These are phyloP conservation scores for Nansenia antarctica DNA, from an alignment of 2,113 vertebrate species.

Conservation along the genomic window DNA sequence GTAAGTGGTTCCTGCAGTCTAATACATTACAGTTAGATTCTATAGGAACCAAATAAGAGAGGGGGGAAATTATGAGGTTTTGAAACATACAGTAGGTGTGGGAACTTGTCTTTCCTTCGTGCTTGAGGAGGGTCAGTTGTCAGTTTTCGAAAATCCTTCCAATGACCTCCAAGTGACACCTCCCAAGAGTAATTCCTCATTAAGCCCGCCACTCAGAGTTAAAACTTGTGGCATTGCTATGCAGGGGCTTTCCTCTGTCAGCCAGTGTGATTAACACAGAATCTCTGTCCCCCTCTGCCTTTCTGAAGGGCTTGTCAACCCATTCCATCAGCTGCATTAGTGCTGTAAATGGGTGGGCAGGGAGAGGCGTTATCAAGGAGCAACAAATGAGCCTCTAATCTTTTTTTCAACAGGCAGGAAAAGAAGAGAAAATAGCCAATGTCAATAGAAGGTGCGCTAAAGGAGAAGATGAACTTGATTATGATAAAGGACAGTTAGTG, in stretches of 20 bases:
- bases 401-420: slow-evolving; percentile 12
- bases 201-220: not conserved
- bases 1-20: too few relatives aligned
- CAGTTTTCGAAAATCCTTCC: not conserved
- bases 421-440: not conserved
- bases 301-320: not conserved
- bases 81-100: not conserved
- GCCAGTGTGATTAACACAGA: not conserved
- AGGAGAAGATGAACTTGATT: slow-evolving; percentile 44
- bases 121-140: not conserved
- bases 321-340: slow-evolving; percentile 14
- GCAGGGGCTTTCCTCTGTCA: not conserved
- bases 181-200: not conserved
- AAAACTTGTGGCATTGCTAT: not conserved
- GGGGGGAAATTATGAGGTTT: not conserved
- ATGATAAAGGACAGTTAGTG: slow-evolving; percentile 36
- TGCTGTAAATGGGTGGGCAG: slow-evolving; percentile 4
- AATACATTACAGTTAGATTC: not conserved
- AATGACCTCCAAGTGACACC: not conserved
- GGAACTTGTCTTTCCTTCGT: not conserved
- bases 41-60: not conserved
- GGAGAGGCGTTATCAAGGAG: slow-evolving; percentile 24
- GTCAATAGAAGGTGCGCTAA: slow-evolving; percentile 27
- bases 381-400: slow-evolving; percentile 47
- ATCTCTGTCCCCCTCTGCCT: not conserved